phyloP scores from a whole-genome alignment of 1,140 invertebrate genomes.

The Euwallacea fornicatus region DNA sequence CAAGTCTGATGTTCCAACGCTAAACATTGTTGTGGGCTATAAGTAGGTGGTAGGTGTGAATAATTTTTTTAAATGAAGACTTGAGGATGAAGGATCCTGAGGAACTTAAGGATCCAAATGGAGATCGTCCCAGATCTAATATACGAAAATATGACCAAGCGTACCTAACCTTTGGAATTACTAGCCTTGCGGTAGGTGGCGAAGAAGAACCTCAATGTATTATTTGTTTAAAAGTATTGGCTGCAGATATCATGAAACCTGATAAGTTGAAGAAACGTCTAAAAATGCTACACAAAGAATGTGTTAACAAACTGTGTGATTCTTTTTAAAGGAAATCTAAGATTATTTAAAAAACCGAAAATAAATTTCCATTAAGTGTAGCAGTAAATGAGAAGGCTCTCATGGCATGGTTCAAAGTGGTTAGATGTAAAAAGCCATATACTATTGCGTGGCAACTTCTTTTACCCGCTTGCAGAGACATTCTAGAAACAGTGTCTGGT shows the following conservation, averaged over 20 bases:
- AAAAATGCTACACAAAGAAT: conserved; percentile 12
- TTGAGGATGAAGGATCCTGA: background rate
- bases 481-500: conserved; percentile 10
- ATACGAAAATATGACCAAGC: conserved; percentile 14
- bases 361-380: background rate
- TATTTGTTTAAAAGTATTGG: conserved; percentile 33
- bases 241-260: conserved; percentile 25
- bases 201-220: conserved; percentile 30
- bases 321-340: background rate
- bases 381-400: conserved; percentile 11
- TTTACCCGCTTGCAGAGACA: background rate
- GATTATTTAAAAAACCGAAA: background rate
- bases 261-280: conserved; percentile 31
- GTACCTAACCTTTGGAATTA: conserved; percentile 23
- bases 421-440: too few relatives aligned
- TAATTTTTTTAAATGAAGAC: conserved; percentile 15
- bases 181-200: conserved; percentile 7
- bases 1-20: background rate
- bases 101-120: too few relatives aligned
- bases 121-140: background rate
- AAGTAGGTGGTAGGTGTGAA: background rate
- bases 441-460: background rate
- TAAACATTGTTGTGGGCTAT: background rate
- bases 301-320: background rate
- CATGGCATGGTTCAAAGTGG: background rate